Evolutionary conservation across 2,797 vertebrate genomes (phyloP), one percentile per base, ranked within the genome.

Genomic region (Ciconia nigra): DNA sequence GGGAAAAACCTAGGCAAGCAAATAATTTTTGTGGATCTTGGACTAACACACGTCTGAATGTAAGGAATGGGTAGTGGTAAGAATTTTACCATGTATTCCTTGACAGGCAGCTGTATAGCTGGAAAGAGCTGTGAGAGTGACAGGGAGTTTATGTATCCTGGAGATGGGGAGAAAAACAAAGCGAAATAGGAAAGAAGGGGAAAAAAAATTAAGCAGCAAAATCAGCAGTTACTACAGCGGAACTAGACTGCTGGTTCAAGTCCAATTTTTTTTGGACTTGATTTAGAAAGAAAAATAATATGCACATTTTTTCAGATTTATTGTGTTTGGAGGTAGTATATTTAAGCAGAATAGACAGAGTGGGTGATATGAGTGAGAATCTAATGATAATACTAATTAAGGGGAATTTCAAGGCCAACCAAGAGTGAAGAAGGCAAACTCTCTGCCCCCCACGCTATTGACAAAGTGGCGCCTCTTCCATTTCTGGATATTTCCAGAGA

Each of bases 261-360:
- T 39, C 37, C 37, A 39, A 22, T 85, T 88, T 85, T 85, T 72
- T 86, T 76, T 83, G 47, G 66, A 88, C 42, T 52, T 59, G 54
- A 55, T 72, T 91, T 96, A 66, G 59, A 79, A 96, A 90, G 69
- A 90, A 94, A 96, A 95, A 93, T 71, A 94, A 63, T 15, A 82
- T 3, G 12, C 44, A 73, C 9, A 55, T 82, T 90, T 89, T 80
- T 79, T 66, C 44, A 83, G 77, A 94, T 83, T 83, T 88, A 79
- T 84, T 87, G 42, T 93, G 57, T 80, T 94, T 93, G 91, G 59
- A 94, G 58, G 47, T 59, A 69, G 47, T 13, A 62, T 33, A 77
- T 90, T 91, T 66, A 82, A 84, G 77, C 33, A 57, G 80, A 90
- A 61, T 20, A 94, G 82, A 81, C 33, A 65, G 71, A 89, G 39